phyloP scores from a whole-genome alignment of 1,140 invertebrate species.

The Delia radicum region DNA sequence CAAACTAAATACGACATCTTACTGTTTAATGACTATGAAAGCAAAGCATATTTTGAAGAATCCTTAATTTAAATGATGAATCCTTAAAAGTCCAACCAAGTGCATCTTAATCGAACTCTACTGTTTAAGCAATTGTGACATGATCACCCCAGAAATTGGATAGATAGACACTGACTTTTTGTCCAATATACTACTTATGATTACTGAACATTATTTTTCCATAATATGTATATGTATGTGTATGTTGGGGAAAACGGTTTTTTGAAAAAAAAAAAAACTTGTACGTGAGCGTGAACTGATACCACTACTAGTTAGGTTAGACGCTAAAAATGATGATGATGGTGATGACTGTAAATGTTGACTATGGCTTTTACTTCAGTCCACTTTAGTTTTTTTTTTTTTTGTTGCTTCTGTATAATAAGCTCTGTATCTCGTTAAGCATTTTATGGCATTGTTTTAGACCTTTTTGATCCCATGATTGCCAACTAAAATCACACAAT shows the following conservation, averaged over 20 bases:
- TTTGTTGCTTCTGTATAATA: neutral
- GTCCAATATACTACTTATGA: neutral
- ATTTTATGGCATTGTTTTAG: neutral
- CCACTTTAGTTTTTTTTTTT: neutral
- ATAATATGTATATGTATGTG: no score
- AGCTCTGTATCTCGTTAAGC: neutral
- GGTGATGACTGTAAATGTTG: neutral
- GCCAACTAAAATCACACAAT: neutral
- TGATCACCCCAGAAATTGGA: neutral
- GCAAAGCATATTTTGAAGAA: no score
- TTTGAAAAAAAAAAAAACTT: neutral
- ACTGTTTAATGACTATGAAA: no score
- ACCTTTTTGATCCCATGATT: neutral
- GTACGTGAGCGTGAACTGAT: neutral
- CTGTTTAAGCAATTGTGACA: neutral
- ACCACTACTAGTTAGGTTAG: neutral
- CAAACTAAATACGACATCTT: no score
- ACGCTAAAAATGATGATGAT: neutral
- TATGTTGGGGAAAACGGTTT: neutral
- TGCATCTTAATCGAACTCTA: no score
- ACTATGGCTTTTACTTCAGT: neutral
- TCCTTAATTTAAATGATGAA: no score
- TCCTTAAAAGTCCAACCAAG: no score
- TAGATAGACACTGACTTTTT: neutral
- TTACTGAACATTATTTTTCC: neutral